phyloP scores from a whole-genome alignment of 2,888 invertebrate genomes.

The Andrena trimmerana region DNA sequence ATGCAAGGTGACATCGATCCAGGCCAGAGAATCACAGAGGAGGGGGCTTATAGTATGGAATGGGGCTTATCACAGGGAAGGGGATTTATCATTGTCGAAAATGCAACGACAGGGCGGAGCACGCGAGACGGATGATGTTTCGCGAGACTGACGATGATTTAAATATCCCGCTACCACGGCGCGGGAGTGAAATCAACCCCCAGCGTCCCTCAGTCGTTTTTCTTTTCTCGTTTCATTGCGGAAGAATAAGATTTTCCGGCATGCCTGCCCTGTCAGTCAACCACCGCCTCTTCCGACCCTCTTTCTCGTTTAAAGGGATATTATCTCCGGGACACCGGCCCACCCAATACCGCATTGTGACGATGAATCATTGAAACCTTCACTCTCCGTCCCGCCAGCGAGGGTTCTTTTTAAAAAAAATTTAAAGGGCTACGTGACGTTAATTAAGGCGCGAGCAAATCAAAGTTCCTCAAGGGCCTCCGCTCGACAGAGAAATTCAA shows the following conservation, averaged over 20 bases:
- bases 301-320: slow-evolving; percentile 66
- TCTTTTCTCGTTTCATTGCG: slow-evolving; percentile 45
- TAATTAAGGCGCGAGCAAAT: slow-evolving; percentile 65
- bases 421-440: slow-evolving; percentile 56
- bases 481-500: slow-evolving; percentile 47
- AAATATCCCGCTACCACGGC: slow-evolving; percentile 63
- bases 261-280: slow-evolving; percentile 63
- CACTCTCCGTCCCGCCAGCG: slow-evolving; percentile 24
- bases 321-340: slow-evolving; percentile 66
- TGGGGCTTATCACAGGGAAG: slow-evolving; percentile 55
- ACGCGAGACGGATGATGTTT: slow-evolving; percentile 56
- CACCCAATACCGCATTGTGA: slow-evolving; percentile 65
- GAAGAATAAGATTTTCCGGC: slow-evolving; percentile 70
- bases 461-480: slow-evolving; percentile 5
- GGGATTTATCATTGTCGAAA: slow-evolving; percentile 62
- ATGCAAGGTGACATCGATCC: slow-evolving; percentile 19
- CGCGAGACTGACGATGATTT: slow-evolving; percentile 69
- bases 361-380: slow-evolving; percentile 75
- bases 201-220: slow-evolving; percentile 42
- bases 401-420: slow-evolving; percentile 54
- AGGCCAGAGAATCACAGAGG: neutral
- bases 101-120: slow-evolving; percentile 44
- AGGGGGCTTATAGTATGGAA: slow-evolving; percentile 63
- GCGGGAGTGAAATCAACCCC: slow-evolving; percentile 35
- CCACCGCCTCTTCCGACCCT: slow-evolving; percentile 45